Base-by-base conservation (phyloP, 2,888 invertebrate genomes). In the Erynnis tages region DNA sequence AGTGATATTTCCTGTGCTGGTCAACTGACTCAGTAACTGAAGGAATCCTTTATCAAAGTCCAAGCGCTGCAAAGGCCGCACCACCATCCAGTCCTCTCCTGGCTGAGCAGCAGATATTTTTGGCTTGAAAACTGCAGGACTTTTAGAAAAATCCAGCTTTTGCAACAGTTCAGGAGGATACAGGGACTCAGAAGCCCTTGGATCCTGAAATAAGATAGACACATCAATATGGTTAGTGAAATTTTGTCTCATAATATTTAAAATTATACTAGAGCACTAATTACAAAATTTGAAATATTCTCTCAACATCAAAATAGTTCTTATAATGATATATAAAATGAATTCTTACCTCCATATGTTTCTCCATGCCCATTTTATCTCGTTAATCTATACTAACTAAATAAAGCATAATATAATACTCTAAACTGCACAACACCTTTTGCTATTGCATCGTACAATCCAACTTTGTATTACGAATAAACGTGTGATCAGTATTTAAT, bases 11-110 rank as follows among this genome's bases (percentile, higher is more conserved):
- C 98, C 98, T 11, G 97, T 96, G 56, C 91, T 91, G 1, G 98
- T 98, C 29, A 98, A 89, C 76, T 98, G 97, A 2, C 93, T 89
- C 6, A 98, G 86, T 43, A 98, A 83, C 64, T 95, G 91, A 47
- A 96, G 74, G 71, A 95, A 97, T 0, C 97, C 97, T 83, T 93
- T 94, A 61, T 96, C 94, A 78, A 93, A 97, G 73, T 98, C 97
- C 0, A 91, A 91, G 40, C 94, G 87, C 73, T 93, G 93, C 13
- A 98, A 85, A 0, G 97, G 96, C 60, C 97, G 91, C 17, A 97
- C 93, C 7, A 92, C 79, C 66, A 97, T 91, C 91, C 94, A 94
- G 11, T 91, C 76, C 65, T 94, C 94, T 1, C 96, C 96, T 0
- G 96, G 95, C 54, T 91, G 82, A 3, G 91, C 87, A 10, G 94